Evolutionary conservation across 2,113 vertebrate genomes (phyloP), one percentile per base, ranked within the genome.

Genomic region (Channa argus): DNA sequence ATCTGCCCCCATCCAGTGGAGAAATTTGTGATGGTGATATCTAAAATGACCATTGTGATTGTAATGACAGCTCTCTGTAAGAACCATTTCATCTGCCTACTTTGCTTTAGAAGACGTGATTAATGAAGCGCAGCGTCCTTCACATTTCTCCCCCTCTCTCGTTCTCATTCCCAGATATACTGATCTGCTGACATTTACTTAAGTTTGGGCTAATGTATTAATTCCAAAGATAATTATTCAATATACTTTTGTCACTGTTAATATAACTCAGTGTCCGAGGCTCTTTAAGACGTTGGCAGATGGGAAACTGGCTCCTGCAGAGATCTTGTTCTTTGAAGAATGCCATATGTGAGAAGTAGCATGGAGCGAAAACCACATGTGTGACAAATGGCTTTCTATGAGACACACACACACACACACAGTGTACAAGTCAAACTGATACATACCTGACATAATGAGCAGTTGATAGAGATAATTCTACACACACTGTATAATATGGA

Each of bases 191-290:
- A 97, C 96, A 96, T 96, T 96, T 96, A 95, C 96, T 96, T 96
- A 96, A 95, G 96, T 96, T 96, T 94, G 93, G 96, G 94, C 95
- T 96, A 97, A 97, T 96, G 95, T 96, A 96, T 96, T 97, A 96
- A 97, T 97, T 96, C 95, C 94, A 92, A 81, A 96, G 95, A 96
- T 97, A 97, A 98, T 96, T 97, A 96, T 97, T 97, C 96, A 97
- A 96, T 97, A 97, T 96, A 97, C 94, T 96, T 98, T 97, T 97
- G 96, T 97, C 96, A 96, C 94, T 96, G 96, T 96, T 97, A 96
- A 97, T 98, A 94, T 92, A 95, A 94, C 96, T 97, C 96, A 96
- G 96, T 93, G 95, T 97, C 95, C 67, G 69, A 59, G 83, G 86
- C 92, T 54, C 65, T 49, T 3, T 66, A 33, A 47, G 56, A 62